Evolutionary conservation across 2,888 invertebrate genomes (phyloP).

Genomic region (Erpobdella octoculata): DNA sequence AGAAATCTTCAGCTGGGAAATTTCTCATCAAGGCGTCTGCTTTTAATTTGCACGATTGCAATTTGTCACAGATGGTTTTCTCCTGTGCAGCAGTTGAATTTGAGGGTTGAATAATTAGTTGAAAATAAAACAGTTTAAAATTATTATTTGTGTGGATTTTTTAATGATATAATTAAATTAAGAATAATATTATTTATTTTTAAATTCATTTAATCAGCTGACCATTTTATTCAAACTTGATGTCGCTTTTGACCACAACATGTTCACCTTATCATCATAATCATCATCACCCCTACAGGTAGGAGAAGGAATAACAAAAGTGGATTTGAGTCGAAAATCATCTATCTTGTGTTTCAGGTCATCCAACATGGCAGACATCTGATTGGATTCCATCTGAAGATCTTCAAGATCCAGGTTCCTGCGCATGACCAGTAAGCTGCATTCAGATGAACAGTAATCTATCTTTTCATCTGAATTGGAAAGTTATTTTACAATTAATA

Average conservation of each 20-base stretch:
- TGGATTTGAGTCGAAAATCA: no score
- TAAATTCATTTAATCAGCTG: neutral
- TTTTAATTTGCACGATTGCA: neutral
- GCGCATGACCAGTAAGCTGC: neutral
- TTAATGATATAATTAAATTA: neutral
- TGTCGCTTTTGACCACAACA: neutral
- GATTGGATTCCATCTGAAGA: neutral
- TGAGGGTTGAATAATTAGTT: neutral
- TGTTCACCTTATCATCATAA: neutral
- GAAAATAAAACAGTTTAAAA: neutral
- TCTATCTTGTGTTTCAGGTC: neutral
- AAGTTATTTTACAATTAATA: no score
- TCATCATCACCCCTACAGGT: no score
- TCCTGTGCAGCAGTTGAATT: neutral
- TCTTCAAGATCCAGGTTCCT: conserved; percentile 3
- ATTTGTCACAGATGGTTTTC: neutral
- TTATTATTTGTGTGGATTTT: neutral
- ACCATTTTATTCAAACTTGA: no score
- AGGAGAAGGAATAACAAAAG: no score
- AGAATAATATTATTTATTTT: neutral
- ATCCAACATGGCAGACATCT: neutral
- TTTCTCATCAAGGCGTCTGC: neutral
- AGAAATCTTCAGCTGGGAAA: neutral
- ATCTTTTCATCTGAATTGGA: neutral
- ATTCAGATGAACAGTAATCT: neutral